Conservation (phyloP, 1,140 invertebrate species). For the Drosophila pachea region DNA sequence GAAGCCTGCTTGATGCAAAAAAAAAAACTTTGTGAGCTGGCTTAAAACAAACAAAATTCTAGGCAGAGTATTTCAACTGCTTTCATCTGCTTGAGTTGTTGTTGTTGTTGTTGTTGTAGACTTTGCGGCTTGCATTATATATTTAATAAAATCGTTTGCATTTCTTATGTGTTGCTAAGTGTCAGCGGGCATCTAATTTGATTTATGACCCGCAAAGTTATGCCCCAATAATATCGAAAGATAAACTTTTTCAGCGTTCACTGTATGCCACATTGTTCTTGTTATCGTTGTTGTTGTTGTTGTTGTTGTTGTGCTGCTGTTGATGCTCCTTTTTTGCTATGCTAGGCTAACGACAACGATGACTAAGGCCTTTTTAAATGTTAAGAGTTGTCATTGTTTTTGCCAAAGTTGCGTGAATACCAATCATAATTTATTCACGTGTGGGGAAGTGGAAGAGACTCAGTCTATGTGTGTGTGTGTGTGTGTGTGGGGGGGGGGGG, state of each 20-base stretch:
- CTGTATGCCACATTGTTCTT: slow-evolving; percentile 7
- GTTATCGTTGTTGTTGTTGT: slow-evolving; percentile 14
- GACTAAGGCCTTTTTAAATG: slow-evolving; percentile 72
- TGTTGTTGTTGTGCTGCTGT: slow-evolving; percentile 6
- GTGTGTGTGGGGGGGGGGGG: not conserved
- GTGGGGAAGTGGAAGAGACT: not conserved
- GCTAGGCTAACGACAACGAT: slow-evolving; percentile 54
- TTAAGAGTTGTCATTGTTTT: slow-evolving; percentile 74
- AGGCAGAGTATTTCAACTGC: not conserved
- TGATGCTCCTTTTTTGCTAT: slow-evolving; percentile 24
- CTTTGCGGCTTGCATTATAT: slow-evolving; percentile 53
- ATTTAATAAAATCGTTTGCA: slow-evolving; percentile 76
- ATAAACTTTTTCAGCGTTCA: slow-evolving; percentile 60
- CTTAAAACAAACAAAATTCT: slow-evolving; percentile 1
- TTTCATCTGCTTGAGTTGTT: slow-evolving; percentile 5
- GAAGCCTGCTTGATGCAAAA: not conserved
- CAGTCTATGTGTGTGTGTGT: not conserved
- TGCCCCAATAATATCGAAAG: slow-evolving; percentile 73
- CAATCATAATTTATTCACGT: slow-evolving; percentile 66
- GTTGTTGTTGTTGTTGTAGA: slow-evolving; percentile 22
- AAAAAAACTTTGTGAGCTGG: not conserved
- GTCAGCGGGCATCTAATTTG: slow-evolving; percentile 73
- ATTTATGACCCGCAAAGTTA: slow-evolving; percentile 73
- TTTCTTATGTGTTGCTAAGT: slow-evolving; percentile 76
- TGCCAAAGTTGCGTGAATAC: slow-evolving; percentile 58